Evolutionary conservation across 2,113 vertebrate genomes (phyloP).

Genomic region (Athene cunicularia): DNA sequence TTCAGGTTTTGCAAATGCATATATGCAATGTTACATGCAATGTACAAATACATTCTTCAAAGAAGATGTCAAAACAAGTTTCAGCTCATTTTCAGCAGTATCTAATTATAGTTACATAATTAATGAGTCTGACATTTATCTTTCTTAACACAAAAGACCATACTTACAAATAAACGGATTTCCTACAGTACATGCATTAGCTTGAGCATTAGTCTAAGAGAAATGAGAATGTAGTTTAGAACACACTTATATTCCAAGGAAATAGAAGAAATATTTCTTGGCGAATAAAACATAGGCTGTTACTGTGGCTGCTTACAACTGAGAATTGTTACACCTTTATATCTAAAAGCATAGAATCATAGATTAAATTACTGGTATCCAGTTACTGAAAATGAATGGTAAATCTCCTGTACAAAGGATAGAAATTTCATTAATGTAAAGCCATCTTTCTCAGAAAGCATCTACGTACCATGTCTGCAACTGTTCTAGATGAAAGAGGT

Average conservation of each 20-base stretch:
- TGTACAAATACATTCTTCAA: slow-evolving; percentile 67
- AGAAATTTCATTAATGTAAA: background rate
- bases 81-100: slow-evolving; percentile 60
- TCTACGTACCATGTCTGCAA: background rate
- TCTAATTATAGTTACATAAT: slow-evolving; percentile 69
- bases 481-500: background rate
- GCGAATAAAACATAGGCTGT: background rate
- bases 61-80: slow-evolving; percentile 72
- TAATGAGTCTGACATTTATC: slow-evolving; percentile 70
- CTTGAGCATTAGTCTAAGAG: background rate
- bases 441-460: background rate
- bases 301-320: background rate
- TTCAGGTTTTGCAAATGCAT: slow-evolving; percentile 57
- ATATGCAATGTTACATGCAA: slow-evolving; percentile 49
- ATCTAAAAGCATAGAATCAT: background rate
- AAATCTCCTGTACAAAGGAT: background rate
- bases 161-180: slow-evolving; percentile 35
- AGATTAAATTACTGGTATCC: background rate
- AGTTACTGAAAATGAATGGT: background rate
- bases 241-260: background rate
- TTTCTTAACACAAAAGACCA: slow-evolving; percentile 62
- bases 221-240: background rate
- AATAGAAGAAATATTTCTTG: background rate
- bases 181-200: background rate
- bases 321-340: background rate